Evolutionary conservation across 2,888 invertebrate species (phyloP).

Genomic region (Isoperla grammatica): DNA sequence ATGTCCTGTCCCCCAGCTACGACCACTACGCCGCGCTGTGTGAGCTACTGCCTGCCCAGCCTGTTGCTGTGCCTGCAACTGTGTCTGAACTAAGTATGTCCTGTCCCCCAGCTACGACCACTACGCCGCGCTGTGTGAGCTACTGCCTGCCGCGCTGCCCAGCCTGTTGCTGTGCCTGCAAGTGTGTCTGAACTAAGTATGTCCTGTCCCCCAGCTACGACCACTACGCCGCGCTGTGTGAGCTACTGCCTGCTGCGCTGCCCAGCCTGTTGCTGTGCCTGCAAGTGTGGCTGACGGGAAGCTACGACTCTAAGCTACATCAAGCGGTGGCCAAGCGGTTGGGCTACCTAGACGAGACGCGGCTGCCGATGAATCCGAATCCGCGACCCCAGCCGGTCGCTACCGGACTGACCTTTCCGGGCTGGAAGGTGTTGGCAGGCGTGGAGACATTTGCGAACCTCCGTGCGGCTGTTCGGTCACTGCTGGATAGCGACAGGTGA

Average conservation of each 20-base stretch:
- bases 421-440: slow-evolving; percentile 45
- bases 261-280: slow-evolving; percentile 59
- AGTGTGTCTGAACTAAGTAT: too few species aligned
- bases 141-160: too few species aligned
- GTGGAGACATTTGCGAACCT: slow-evolving; percentile 51
- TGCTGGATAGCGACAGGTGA: slow-evolving; percentile 53
- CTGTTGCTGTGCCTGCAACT: too few species aligned
- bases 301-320: slow-evolving; percentile 46
- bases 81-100: too few species aligned
- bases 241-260: slow-evolving; percentile 57
- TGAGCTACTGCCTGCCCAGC: too few species aligned
- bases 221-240: slow-evolving; percentile 66
- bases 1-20: too few species aligned
- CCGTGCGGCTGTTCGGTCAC: slow-evolving; percentile 46
- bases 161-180: too few species aligned
- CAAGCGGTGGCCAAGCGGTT: slow-evolving; percentile 40
- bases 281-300: slow-evolving; percentile 49
- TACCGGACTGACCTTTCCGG: slow-evolving; percentile 43
- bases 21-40: too few species aligned
- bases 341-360: slow-evolving; percentile 37
- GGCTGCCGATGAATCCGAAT: slow-evolving; percentile 37
- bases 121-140: too few species aligned
- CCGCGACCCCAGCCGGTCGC: slow-evolving; percentile 45
- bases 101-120: too few species aligned
- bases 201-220: slow-evolving; percentile 59